Percentiles rank a stretch among this genome's conserved stretches.
Evolutionary conservation across 2,113 vertebrate genomes (phyloP).

Genomic region (Lepus europaeus): DNA sequence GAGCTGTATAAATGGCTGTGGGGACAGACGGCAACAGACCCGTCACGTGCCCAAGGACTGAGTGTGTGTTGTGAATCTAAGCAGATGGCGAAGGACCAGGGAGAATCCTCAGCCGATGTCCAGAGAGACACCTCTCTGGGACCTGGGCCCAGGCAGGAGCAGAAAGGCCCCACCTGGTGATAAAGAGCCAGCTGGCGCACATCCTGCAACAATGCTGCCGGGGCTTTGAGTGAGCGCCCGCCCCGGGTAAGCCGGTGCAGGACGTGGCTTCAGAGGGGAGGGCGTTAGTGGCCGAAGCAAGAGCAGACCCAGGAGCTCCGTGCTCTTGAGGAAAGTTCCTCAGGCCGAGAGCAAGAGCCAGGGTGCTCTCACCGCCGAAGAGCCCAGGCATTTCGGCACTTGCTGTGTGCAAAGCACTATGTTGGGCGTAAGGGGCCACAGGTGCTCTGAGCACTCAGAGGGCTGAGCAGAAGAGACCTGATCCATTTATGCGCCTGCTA

Average conservation of each 20-base stretch:
- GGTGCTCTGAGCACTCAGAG: neutral
- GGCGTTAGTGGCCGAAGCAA: neutral
- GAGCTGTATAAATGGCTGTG: constrained; percentile 66
- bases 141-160: neutral
- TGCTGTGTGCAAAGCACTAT: neutral
- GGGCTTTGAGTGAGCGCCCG: neutral
- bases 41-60: constrained; percentile 47
- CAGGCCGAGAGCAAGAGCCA: neutral
- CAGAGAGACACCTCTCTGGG: neutral
- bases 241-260: neutral
- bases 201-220: neutral
- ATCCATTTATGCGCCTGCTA: neutral
- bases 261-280: constrained; percentile 7
- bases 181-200: neutral
- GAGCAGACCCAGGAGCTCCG: neutral
- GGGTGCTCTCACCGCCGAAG: neutral
- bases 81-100: constrained; percentile 35
- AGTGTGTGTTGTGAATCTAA: constrained; percentile 69
- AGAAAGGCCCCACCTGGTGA: neutral
- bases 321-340: neutral
- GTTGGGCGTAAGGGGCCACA: neutral
- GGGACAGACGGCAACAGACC: constrained; percentile 1
- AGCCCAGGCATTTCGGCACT: neutral
- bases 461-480: neutral
- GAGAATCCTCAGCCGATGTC: neutral